A percentile compares a stretch with the other conserved stretches of the same genome.
Conservation (phyloP, 23 tunicate genomes). For the Aplidium turbinatum region DNA sequence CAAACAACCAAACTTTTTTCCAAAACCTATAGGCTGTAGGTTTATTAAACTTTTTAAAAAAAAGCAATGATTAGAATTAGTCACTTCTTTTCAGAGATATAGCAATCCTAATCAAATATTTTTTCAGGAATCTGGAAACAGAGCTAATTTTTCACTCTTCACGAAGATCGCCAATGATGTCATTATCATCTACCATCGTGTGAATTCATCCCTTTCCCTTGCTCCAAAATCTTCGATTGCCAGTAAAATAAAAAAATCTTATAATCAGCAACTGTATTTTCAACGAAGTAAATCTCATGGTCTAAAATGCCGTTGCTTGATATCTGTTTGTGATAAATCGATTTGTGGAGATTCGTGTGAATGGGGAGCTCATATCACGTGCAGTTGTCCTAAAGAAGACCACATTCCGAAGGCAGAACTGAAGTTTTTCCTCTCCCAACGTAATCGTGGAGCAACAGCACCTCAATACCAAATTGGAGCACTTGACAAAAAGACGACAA, state of each 20-base stretch:
- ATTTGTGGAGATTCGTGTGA: conserved; percentile 14
- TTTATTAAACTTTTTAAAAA: too few relatives aligned
- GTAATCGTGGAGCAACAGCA: conserved; percentile 20
- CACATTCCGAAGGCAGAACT: conserved; percentile 20
- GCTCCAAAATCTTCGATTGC: conserved; percentile 19
- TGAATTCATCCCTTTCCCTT: conserved; percentile 2
- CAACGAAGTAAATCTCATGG: conserved; percentile 22
- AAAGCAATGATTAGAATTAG: too few relatives aligned
- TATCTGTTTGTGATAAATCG: conserved; percentile 8
- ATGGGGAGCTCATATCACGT: conserved; percentile 22
- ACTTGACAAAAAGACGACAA: conserved; percentile 20
- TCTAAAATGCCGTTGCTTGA: conserved; percentile 24
- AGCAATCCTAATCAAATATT: too few relatives aligned
- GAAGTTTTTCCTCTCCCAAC: conserved; percentile 25
- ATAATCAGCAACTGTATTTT: conserved; percentile 16
- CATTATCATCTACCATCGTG: conserved; percentile 13
- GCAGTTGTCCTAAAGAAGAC: conserved; percentile 18
- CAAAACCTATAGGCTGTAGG: too few relatives aligned
- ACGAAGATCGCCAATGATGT: conserved; percentile 5
- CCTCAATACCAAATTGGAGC: conserved; percentile 13
- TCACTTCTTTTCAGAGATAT: too few relatives aligned
- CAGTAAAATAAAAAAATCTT: background rate
- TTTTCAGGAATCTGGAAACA: background rate
- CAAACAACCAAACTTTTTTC: too few relatives aligned
- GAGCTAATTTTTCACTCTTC: background rate